Evolutionary conservation across 2,797 vertebrate genomes (phyloP).

Genomic region (Lagocephalus sceleratus): DNA sequence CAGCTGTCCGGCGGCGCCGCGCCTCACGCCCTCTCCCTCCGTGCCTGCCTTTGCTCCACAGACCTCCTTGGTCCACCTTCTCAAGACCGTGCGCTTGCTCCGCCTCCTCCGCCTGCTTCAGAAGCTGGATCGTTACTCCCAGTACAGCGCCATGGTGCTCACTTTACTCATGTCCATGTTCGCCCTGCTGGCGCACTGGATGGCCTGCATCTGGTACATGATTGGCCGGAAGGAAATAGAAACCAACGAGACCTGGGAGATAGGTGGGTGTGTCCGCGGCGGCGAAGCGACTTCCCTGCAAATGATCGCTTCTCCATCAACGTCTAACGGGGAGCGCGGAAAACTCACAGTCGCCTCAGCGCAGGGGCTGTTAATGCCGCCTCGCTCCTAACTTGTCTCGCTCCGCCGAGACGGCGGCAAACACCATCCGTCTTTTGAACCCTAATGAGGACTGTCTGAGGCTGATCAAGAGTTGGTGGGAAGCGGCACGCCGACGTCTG

Average conservation of each 20-base stretch:
- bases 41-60: slow-evolving; percentile 40
- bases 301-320: too few relatives aligned
- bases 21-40: too few relatives aligned
- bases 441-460: slow-evolving; percentile 49
- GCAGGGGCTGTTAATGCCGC: too few relatives aligned
- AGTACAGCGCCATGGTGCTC: slow-evolving; percentile 95
- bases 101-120: slow-evolving; percentile 91
- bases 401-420: slow-evolving; percentile 23
- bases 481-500: slow-evolving; percentile 12
- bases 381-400: slow-evolving; percentile 7
- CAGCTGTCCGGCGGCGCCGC: too few relatives aligned
- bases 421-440: slow-evolving; percentile 9
- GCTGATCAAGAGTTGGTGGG: slow-evolving; percentile 38
- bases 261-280: slow-evolving; percentile 78
- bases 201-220: slow-evolving; percentile 95
- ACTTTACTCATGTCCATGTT: slow-evolving; percentile 93
- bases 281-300: too few relatives aligned
- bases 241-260: slow-evolving; percentile 86
- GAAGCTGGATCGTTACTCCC: slow-evolving; percentile 96
- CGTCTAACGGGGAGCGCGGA: too few relatives aligned
- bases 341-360: background rate
- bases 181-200: slow-evolving; percentile 92
- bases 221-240: slow-evolving; percentile 90
- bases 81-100: slow-evolving; percentile 92
- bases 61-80: slow-evolving; percentile 93